A percentile compares a stretch with the other conserved stretches of the same genome.
phyloP scores from a whole-genome alignment of 1,140 invertebrate species.

The Hylyphantes graminicola region DNA sequence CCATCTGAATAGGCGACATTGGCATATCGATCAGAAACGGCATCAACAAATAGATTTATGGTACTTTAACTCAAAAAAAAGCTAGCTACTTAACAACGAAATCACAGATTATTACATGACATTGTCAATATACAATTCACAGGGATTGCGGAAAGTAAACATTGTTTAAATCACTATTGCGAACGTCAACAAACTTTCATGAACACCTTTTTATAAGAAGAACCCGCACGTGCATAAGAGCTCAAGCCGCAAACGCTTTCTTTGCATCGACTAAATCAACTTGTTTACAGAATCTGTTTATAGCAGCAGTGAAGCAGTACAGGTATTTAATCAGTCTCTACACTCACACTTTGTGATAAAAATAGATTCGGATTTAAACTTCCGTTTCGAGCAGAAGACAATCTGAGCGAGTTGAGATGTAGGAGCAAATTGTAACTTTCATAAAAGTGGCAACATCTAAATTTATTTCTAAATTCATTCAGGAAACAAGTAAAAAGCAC shows the following conservation, averaged over 20 bases:
- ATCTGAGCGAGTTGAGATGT: too few relatives aligned
- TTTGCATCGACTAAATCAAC: slow-evolving; percentile 34
- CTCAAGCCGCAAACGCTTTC: slow-evolving; percentile 33
- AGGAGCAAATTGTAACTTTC: too few relatives aligned
- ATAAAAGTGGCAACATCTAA: too few relatives aligned
- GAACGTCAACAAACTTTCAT: too few relatives aligned
- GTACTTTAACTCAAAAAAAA: too few relatives aligned
- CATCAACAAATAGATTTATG: not conserved
- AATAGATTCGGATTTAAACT: slow-evolving; percentile 48
- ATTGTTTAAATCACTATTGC: too few relatives aligned
- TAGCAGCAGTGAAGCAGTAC: slow-evolving; percentile 51
- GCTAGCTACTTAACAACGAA: too few relatives aligned
- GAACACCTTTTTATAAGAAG: not conserved
- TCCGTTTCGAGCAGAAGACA: slow-evolving; percentile 1
- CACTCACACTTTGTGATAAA: slow-evolving; percentile 33
- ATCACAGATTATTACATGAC: too few relatives aligned
- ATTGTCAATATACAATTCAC: too few relatives aligned
- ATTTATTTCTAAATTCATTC: too few relatives aligned
- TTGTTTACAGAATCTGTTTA: slow-evolving; percentile 54
- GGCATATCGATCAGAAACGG: slow-evolving; percentile 42
- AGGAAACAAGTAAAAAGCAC: too few relatives aligned
- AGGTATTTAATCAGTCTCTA: slow-evolving; percentile 54
- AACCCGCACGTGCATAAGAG: slow-evolving; percentile 28
- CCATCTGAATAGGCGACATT: slow-evolving; percentile 58
- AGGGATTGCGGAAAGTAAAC: too few relatives aligned